These are phyloP conservation scores for Pachyseris speciosa DNA, from an alignment of 64 coral and sea anemone genomes.

Conservation along the genomic window DNA sequence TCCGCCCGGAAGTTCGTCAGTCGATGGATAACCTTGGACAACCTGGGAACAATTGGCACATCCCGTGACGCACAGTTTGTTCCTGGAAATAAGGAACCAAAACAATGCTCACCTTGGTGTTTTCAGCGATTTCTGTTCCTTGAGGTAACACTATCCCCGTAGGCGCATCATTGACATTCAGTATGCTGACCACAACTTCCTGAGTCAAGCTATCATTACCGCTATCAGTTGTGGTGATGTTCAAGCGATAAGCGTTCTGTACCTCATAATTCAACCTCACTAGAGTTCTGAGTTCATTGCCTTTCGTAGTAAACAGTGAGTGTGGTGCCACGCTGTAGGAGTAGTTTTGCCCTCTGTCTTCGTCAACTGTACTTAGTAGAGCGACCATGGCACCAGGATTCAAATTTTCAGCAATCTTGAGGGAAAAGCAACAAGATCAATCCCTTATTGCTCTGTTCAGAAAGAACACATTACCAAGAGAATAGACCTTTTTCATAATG, in stretches of 20 bases:
- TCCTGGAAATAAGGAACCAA: too few species aligned
- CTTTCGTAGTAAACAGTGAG: constrained; percentile 28
- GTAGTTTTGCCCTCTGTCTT: constrained; percentile 59
- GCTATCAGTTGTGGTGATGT: constrained; percentile 67
- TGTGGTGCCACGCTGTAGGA: constrained; percentile 29
- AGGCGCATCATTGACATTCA: constrained; percentile 75
- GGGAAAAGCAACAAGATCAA: neutral
- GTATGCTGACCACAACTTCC: constrained; percentile 31
- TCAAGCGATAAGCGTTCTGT: constrained; percentile 21
- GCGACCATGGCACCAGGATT: constrained; percentile 66
- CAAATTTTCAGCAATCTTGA: constrained; percentile 70
- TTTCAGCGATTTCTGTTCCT: constrained; percentile 68
- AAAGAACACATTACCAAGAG: too few species aligned
- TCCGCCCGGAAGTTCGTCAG: too few species aligned
- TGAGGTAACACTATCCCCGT: constrained; percentile 47
- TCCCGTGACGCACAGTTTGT: too few species aligned
- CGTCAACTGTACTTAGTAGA: constrained; percentile 34
- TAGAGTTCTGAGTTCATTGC: constrained; percentile 31
- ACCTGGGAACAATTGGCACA: too few species aligned
- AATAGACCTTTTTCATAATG: too few species aligned
- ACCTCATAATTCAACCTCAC: constrained; percentile 75
- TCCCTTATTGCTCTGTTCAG: too few species aligned
- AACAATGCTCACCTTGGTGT: constrained; percentile 60
- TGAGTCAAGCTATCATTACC: constrained; percentile 79
- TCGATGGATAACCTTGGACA: too few species aligned